Evolutionary conservation across 2,888 invertebrate species (phyloP).

Genomic region (Pegoplata infirma): DNA sequence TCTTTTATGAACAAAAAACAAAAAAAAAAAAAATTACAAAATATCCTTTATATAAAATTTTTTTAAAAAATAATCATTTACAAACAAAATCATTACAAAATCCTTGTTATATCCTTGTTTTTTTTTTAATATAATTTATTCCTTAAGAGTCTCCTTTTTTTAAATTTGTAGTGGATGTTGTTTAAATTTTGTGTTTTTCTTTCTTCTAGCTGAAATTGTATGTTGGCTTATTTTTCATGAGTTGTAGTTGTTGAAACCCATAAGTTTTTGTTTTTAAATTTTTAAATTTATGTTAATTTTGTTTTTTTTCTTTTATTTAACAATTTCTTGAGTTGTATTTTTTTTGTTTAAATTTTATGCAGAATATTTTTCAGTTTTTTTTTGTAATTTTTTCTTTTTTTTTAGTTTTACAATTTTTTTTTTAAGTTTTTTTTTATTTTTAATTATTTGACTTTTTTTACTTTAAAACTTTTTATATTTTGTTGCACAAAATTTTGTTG

Average conservation of each 20-base stretch:
- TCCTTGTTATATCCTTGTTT: background rate
- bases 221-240: constrained; percentile 48
- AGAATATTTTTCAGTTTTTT: constrained; percentile 56
- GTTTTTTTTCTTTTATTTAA: constrained; percentile 49
- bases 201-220: constrained; percentile 42
- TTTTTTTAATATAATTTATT: constrained; percentile 13
- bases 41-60: background rate
- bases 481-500: constrained; percentile 74
- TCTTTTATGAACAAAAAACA: background rate
- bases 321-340: constrained; percentile 64
- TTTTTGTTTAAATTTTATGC: constrained; percentile 60
- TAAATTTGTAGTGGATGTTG: constrained; percentile 39
- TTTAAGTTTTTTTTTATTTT: constrained; percentile 54
- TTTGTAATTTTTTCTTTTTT: constrained; percentile 44
- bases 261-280: constrained; percentile 66
- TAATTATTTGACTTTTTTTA: constrained; percentile 52
- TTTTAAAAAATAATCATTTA: background rate
- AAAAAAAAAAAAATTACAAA: background rate
- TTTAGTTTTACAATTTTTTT: constrained; percentile 67
- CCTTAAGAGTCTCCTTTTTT: constrained; percentile 46
- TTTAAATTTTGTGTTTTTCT: constrained; percentile 34
- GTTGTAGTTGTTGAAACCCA: constrained; percentile 64
- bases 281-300: constrained; percentile 57
- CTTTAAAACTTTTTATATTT: constrained; percentile 68
- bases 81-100: constrained; percentile 1